These are phyloP conservation scores for Tachycineta bicolor DNA, from an alignment of 2,113 vertebrate species.

Conservation along the genomic window DNA sequence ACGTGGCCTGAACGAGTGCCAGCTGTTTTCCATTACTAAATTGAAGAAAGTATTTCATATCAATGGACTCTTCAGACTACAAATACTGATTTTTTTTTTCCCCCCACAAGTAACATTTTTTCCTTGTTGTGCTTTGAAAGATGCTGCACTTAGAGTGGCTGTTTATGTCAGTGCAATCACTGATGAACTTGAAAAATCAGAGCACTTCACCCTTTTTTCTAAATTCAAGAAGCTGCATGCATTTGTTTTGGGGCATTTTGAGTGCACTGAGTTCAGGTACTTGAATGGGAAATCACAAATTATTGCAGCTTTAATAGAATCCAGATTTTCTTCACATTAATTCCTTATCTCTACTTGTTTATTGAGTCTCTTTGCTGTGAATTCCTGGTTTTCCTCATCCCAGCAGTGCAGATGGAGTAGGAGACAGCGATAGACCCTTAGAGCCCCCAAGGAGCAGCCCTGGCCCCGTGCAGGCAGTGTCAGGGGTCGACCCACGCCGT, in stretches of 20 bases:
- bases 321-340: not conserved
- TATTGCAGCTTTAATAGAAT: conserved; percentile 15
- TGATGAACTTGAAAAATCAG: not conserved
- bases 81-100: not conserved
- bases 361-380: not conserved
- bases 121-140: conserved; percentile 10
- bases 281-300: not conserved
- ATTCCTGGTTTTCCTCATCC: not conserved
- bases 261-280: not conserved
- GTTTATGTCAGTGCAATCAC: not conserved
- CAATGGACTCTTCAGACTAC: conserved; percentile 23
- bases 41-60: conserved; percentile 15
- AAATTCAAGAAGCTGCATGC: not conserved
- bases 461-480: not conserved
- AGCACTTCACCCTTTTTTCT: not conserved
- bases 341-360: not conserved
- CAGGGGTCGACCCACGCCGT: not conserved
- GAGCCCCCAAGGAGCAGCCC: not conserved
- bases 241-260: not conserved
- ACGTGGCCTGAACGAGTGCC: not conserved
- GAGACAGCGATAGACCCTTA: not conserved
- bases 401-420: not conserved
- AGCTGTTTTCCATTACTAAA: conserved; percentile 41
- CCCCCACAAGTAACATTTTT: not conserved
- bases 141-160: not conserved